Evolutionary conservation across 2,888 invertebrate species (phyloP), one percentile per base, ranked within the genome.

Genomic region (Cenopis cana): DNA sequence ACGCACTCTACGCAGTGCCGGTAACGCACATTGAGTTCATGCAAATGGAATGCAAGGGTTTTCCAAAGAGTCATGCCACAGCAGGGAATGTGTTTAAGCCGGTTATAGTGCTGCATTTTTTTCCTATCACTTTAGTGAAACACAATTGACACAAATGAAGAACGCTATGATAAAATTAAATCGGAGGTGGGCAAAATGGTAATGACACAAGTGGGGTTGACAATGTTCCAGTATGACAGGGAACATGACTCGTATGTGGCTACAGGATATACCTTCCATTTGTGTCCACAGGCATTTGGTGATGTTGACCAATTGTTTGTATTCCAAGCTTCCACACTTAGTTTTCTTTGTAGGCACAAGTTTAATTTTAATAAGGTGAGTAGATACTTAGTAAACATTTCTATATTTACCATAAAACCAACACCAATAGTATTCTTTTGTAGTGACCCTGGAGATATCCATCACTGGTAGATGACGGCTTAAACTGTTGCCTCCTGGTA

Each of bases 331-430:
- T 94, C 95, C 0, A 94, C 95, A 4, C 79, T 96, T 14, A 94
- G 94, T 71, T 97, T 97, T 85, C 89, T 96, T 46, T 93, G 94
- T 76, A 84, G 83, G 65, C 91, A 95, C 81, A 94, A 94, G 29
- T 96, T 96, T 86, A 95, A 97, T 88, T 97, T 97, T 82, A 96
- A 97, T 85, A 96, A 96, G 95, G 97, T 96, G 92, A 70, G 17
- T 64, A 24, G 24, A 24, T 24, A n/a, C n/a, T n/a, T n/a, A 24
- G 4, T 3, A 24, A 24, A 24, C 24, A 24, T 24, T n/a, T n/a
- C 49, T n/a, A 14, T 17, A 17, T 49, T 17, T 9, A 14, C 12
- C 38, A 38, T 38, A 38, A n/a, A n/a, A n/a, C n/a, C n/a, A n/a
- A n/a, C n/a, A n/a, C n/a, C n/a, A n/a, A n/a, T n/a, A n/a, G n/a